phyloP scores from a whole-genome alignment of 2,888 invertebrate species.

The Erebia ligea region DNA sequence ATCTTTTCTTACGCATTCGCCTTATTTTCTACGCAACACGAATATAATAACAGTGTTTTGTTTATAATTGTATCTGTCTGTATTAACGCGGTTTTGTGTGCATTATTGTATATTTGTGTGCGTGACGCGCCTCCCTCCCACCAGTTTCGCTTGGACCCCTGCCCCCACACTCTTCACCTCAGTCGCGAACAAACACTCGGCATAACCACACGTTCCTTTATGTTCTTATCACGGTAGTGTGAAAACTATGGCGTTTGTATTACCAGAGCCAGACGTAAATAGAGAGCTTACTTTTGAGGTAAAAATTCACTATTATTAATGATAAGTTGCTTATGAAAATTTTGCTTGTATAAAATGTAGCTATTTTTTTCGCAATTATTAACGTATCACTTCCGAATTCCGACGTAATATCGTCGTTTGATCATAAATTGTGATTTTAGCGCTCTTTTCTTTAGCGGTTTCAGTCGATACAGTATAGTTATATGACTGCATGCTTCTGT shows the following conservation, averaged over 20 bases:
- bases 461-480: too few species aligned
- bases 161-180: neutral
- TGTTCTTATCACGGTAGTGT: neutral
- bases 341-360: neutral
- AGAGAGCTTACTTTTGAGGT: neutral
- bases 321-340: too few species aligned
- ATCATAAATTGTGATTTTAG: too few species aligned
- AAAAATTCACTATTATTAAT: neutral
- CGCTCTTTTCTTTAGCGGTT: too few species aligned
- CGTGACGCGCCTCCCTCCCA: neutral
- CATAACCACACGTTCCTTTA: neutral
- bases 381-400: neutral
- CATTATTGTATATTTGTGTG: neutral
- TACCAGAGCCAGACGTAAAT: neutral
- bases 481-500: neutral
- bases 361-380: slow-evolving; percentile 1
- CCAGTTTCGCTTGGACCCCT: too few species aligned
- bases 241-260: neutral
- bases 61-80: too few species aligned
- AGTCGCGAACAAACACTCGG: neutral
- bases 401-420: neutral
- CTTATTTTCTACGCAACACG: too few species aligned
- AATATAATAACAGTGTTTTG: too few species aligned
- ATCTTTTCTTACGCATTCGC: too few species aligned
- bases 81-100: too few species aligned